Conservation (phyloP, 2,797 vertebrate genomes). For the Neosalanx taihuensis region DNA sequence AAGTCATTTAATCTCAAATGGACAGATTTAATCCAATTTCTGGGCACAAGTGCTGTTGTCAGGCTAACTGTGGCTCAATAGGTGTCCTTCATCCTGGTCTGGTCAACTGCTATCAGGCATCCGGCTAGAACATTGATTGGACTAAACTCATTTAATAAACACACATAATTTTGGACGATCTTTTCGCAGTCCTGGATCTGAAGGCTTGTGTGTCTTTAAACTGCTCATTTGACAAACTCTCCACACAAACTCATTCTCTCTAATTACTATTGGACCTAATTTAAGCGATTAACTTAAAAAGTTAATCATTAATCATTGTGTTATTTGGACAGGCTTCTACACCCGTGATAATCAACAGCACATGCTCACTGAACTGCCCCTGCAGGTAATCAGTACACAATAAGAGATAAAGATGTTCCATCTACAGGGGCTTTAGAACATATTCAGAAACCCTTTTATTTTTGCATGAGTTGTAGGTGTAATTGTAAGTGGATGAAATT, state of each 20-base stretch:
- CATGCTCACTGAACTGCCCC: slow-evolving; percentile 17
- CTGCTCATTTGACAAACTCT: no score
- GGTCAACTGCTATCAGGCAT: slow-evolving; percentile 23
- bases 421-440: neutral
- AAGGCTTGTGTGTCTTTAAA: neutral
- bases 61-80: slow-evolving; percentile 28
- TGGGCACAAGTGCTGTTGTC: slow-evolving; percentile 38
- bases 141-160: slow-evolving; percentile 39
- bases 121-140: slow-evolving; percentile 35
- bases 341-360: slow-evolving; percentile 39
- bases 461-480: slow-evolving; percentile 1
- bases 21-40: slow-evolving; percentile 33
- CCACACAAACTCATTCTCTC: neutral
- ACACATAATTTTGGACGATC: slow-evolving; percentile 30
- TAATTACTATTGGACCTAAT: slow-evolving; percentile 9
- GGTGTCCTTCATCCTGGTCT: neutral
- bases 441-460: neutral
- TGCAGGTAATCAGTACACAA: slow-evolving; percentile 12
- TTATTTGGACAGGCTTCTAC: slow-evolving; percentile 30
- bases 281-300: slow-evolving; percentile 3
- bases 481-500: neutral
- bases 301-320: slow-evolving; percentile 40
- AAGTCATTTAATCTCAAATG: slow-evolving; percentile 14
- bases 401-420: slow-evolving; percentile 24
- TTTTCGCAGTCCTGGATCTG: neutral